A percentile compares a stretch with the other conserved stretches of the same genome.
Conservation (phyloP, 2,797 vertebrate genomes). For the Crenuchus spilurus region DNA sequence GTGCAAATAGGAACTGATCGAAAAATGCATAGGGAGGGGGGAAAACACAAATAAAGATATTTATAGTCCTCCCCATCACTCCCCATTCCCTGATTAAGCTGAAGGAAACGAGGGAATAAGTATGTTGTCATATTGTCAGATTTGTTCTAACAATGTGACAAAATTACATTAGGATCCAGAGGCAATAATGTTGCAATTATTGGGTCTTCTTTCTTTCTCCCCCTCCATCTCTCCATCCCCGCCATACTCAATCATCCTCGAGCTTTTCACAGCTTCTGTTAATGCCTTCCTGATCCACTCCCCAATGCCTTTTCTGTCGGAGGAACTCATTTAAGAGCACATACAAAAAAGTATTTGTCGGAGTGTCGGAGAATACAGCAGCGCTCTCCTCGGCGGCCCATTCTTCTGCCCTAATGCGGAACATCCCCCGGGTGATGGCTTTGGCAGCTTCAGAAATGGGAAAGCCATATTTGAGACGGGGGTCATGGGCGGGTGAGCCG, state of each 20-base stretch:
- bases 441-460: constrained; percentile 83
- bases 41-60: constrained; percentile 71
- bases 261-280: constrained; percentile 76
- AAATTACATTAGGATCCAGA: constrained; percentile 80
- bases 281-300: constrained; percentile 80
- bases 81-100: constrained; percentile 74
- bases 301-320: constrained; percentile 77
- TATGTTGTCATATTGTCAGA: constrained; percentile 79
- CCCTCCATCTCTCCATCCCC: constrained; percentile 36
- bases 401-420: constrained; percentile 83
- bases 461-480: constrained; percentile 81
- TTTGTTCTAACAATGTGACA: constrained; percentile 79
- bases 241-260: constrained; percentile 74
- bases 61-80: constrained; percentile 64
- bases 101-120: constrained; percentile 66
- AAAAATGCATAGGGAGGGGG: constrained; percentile 48
- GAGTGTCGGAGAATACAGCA: constrained; percentile 79
- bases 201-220: constrained; percentile 53
- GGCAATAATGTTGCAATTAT: constrained; percentile 80
- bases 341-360: constrained; percentile 84
- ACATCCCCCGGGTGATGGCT: constrained; percentile 84
- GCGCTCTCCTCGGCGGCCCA: constrained; percentile 77
- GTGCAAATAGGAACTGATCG: constrained; percentile 67
- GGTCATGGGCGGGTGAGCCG: constrained; percentile 78
- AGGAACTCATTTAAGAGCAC: constrained; percentile 82